phyloP scores from a whole-genome alignment of 2,113 vertebrate species.

The Urocynchramus pylzowi region DNA sequence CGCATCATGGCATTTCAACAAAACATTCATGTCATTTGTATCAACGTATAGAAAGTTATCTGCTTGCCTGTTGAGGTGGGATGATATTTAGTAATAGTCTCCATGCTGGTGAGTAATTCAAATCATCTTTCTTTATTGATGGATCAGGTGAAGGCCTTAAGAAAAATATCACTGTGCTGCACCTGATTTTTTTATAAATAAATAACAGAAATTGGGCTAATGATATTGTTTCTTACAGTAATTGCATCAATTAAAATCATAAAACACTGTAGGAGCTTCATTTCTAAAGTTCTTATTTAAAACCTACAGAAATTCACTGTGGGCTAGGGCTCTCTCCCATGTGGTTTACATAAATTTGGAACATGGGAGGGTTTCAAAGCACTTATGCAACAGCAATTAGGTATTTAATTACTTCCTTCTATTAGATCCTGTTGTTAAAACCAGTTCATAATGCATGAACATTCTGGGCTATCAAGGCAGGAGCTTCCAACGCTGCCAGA shows the following conservation, averaged over 20 bases:
- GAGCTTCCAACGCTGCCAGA: neutral
- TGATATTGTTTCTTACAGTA: neutral
- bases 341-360: neutral
- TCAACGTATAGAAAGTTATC: neutral
- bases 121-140: neutral
- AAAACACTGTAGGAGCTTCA: neutral
- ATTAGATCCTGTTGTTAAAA: neutral
- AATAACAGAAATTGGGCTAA: neutral
- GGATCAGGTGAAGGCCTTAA: neutral
- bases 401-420: neutral
- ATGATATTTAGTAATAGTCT: neutral
- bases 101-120: neutral
- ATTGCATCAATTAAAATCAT: constrained; percentile 1
- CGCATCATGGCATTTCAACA: neutral
- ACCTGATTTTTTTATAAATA: neutral
- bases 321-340: neutral
- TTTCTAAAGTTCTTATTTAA: neutral
- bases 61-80: neutral
- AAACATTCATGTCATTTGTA: neutral
- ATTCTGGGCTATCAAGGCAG: neutral
- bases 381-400: neutral
- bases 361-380: neutral
- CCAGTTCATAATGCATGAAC: neutral
- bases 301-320: neutral
- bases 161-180: neutral